Evolutionary conservation across 92 coral and sea anemone species (phyloP), one percentile per base, ranked within the genome.

Genomic region (Blastomussa wellsi): DNA sequence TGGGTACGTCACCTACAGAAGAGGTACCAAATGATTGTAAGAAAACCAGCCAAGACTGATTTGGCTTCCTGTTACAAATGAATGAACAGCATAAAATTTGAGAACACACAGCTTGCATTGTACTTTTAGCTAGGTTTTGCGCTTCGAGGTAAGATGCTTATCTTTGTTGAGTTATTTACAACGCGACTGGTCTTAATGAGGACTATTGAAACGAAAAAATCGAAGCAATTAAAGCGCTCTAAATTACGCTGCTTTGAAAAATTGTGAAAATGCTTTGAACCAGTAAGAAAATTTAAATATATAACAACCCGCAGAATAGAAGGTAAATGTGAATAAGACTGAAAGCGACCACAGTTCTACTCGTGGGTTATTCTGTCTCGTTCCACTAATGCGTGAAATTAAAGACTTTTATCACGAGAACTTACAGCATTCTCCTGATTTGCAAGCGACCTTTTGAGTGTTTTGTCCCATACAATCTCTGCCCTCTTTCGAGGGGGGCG

Each of bases 371-470:
- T 12, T 51, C n/a, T 55, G 7, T 24, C 62, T 19, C 0, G 26
- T 57, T 57, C 10, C 65, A 22, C 65, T 57, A 26, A 57, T 10
- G 24, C 65, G 24, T 22, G 29, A 10, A 44, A 8, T 3, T 6
- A 44, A 44, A 57, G 29, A 57, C 7, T 6, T 59, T 59, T 62
- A 10, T 5, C 33, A 28, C 55, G 5, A 64, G n/a, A 36, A 94
- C 98, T 94, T 80, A 94, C 98, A 94, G 84, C 98, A 94, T 60
- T 90, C 93, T 22, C 93, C 78, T 32, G 82, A 68, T 81, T 86
- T 87, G 88, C 98, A 94, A 79, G 85, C 82, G 15, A 79, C 74
- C 66, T 86, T 78, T 60, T 94, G 90, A 0, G 83, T 90, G 65
- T 79, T 78, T 3, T 83, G 72, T 77, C 98, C 98, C 2, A n/a